These are phyloP conservation scores for Phrynocephalus forsythii DNA, from an alignment of 2,797 vertebrate species.

Conservation along the genomic window DNA sequence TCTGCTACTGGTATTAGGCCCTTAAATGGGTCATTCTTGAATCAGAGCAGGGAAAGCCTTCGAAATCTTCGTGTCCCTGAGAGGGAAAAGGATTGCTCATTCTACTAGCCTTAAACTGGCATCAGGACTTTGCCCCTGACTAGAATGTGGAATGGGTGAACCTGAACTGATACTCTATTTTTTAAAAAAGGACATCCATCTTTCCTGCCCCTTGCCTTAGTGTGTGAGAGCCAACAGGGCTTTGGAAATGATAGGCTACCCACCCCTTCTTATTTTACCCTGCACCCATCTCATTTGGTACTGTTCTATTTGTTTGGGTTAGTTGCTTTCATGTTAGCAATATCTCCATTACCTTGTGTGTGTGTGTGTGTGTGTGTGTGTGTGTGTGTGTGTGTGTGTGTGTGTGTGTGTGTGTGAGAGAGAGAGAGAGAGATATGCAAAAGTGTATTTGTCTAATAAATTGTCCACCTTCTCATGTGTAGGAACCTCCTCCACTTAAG, in stretches of 20 bases:
- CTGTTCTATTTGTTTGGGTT: neutral
- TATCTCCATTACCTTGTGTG: neutral
- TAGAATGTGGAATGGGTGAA: neutral
- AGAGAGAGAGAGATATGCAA: too few species aligned
- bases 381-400: neutral
- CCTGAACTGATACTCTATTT: neutral
- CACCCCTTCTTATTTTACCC: too few species aligned
- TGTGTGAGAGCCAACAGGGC: neutral
- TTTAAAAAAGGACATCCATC: neutral
- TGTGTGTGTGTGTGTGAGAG: too few species aligned
- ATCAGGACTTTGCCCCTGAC: neutral
- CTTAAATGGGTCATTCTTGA: neutral
- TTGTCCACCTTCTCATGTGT: conserved; percentile 55
- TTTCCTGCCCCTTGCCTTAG: too few species aligned
- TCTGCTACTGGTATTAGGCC: neutral
- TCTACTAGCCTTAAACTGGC: neutral
- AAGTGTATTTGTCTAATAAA: neutral
- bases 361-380: neutral
- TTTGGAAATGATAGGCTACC: neutral
- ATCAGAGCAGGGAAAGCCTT: neutral
- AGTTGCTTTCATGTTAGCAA: neutral
- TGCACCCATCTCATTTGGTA: neutral
- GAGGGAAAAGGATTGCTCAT: neutral
- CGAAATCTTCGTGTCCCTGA: neutral
- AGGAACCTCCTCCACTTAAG: conserved; percentile 80